These are phyloP conservation scores for Himantopus leucocephalus DNA, from an alignment of 2,113 vertebrate species.

Conservation along the genomic window DNA sequence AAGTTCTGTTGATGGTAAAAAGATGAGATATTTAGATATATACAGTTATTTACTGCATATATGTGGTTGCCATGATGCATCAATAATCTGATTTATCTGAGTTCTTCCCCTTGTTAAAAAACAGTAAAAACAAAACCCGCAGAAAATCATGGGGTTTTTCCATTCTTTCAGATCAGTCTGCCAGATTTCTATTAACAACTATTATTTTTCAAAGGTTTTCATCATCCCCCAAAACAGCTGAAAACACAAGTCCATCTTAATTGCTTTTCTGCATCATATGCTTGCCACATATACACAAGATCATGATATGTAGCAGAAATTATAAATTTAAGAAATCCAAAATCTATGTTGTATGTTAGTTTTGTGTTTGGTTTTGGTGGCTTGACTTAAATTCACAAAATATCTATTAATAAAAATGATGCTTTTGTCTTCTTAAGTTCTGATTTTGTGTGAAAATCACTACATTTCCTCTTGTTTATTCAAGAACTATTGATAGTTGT, in stretches of 20 bases:
- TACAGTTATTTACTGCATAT: background rate
- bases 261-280: background rate
- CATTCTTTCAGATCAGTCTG: background rate
- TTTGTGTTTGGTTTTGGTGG: background rate
- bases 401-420: background rate
- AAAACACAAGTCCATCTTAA: background rate
- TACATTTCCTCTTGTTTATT: background rate
- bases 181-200: background rate
- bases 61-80: background rate
- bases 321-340: background rate
- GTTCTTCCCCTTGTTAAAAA: background rate
- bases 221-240: background rate
- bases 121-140: fast-evolving
- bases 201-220: background rate
- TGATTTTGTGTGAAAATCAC: background rate
- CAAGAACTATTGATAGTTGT: background rate
- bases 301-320: background rate
- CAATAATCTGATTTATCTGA: background rate
- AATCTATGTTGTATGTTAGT: background rate
- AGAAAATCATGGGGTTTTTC: background rate
- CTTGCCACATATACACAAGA: background rate
- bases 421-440: background rate
- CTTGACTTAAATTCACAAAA: background rate
- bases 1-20: background rate
- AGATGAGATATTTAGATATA: background rate